Base-by-base conservation (phyloP, 2,888 invertebrate species). In the Meteorus colon region DNA sequence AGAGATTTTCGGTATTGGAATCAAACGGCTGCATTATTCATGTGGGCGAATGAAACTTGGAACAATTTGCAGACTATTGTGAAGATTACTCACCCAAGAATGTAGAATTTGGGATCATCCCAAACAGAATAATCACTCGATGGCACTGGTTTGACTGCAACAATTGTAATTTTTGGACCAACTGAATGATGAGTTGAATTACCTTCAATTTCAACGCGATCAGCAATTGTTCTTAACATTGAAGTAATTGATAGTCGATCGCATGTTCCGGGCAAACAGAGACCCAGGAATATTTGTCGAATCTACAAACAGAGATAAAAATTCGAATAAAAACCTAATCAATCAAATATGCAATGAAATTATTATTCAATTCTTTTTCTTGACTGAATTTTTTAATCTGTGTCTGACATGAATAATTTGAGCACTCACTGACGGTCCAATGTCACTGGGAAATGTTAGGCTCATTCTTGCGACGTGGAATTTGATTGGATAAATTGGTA, bases 211-310 rank as follows among this genome's bases (percentile, higher is more conserved):
- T 84, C 86, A 80, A 92, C 92, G 68, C 89, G 82, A 73, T 86
- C 86, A 59, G 87, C 89, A 78, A 85, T 87, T n/a, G 88, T 86
- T 73, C 88, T 81, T 67, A 89, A 77, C 84, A 89, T 85, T 73
- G 89, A 89, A 79, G 81, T 84, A 77, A 89, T 75, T 27, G 89
- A 89, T 31, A 79, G 70, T 70, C 81, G 84, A 63, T 91, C 91
- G 87, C 96, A 96, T 0, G 94, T 92, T 75, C 91, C 91, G 6
- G 96, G 96, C 81, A 96, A 89, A 85, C 96, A 96, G 85, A 95
- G 92, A 10, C 96, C 96, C 73, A 96, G 90, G 86, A 94, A 92
- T 82, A 96, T 90, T 84, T 93, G 91, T 79, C 94, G 91, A 79
- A 93, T 92, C 95, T 95, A 90, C 34, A 2, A 87, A 89, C 67